phyloP scores from a whole-genome alignment of 2,113 vertebrate genomes.

The Empidonax alnorum region DNA sequence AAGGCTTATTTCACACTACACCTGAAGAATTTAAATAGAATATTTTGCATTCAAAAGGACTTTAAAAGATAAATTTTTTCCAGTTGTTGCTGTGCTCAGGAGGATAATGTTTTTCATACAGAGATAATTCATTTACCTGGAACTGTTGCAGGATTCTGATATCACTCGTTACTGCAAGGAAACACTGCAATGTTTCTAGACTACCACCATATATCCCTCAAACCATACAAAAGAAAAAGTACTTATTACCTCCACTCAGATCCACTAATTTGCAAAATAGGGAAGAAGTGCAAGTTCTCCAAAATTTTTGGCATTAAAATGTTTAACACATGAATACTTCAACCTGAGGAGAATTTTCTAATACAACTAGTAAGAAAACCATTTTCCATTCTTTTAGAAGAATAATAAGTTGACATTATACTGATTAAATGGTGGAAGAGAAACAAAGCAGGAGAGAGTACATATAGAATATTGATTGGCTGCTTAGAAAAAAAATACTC shows the following conservation, averaged over 20 bases:
- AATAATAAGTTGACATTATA: background rate
- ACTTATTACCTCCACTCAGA: background rate
- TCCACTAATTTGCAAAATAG: background rate
- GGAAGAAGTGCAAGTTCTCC: background rate
- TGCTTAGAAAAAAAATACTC: background rate
- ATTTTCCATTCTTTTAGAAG: background rate
- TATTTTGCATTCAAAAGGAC: slow-evolving; percentile 8
- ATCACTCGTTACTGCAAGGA: background rate
- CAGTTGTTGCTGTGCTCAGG: background rate
- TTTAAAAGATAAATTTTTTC: background rate
- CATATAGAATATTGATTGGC: background rate
- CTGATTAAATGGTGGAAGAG: background rate
- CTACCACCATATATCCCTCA: background rate
- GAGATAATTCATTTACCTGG: background rate
- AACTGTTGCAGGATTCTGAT: background rate
- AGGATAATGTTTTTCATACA: background rate
- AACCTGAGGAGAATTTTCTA: background rate
- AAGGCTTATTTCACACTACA: slow-evolving; percentile 28
- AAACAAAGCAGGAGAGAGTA: background rate
- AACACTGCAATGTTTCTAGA: background rate
- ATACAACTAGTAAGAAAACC: background rate
- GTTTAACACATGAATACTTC: background rate
- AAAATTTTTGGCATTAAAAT: background rate
- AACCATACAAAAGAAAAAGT: background rate
- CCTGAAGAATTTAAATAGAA: slow-evolving; percentile 51